Conservation (phyloP, 2,888 invertebrate genomes). For the Scaptomyza cyrtandrae region DNA sequence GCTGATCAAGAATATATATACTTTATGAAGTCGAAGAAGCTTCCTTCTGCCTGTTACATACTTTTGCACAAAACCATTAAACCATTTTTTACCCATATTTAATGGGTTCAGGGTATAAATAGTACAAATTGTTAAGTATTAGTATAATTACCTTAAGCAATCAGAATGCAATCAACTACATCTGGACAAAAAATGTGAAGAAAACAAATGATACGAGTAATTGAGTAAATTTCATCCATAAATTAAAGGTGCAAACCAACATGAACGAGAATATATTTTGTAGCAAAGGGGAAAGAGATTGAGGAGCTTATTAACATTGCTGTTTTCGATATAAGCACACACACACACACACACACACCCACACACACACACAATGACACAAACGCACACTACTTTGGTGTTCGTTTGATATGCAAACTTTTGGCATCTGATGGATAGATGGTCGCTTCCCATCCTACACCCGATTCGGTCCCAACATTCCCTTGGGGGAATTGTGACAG, state of each 20-base stretch:
- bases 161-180: background rate
- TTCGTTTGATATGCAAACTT: slow-evolving; percentile 72
- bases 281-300: background rate
- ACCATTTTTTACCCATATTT: no score
- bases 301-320: slow-evolving; percentile 23
- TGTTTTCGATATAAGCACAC: slow-evolving; percentile 25
- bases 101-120: no score
- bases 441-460: background rate
- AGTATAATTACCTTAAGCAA: background rate
- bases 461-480: no score
- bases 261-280: slow-evolving; percentile 14
- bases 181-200: background rate
- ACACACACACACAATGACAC: background rate
- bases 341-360: background rate
- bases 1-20: no score
- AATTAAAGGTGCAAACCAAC: slow-evolving; percentile 48
- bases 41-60: no score
- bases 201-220: slow-evolving; percentile 18
- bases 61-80: no score
- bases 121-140: background rate
- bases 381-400: slow-evolving; percentile 9
- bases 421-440: slow-evolving; percentile 45
- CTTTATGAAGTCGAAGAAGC: no score
- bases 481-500: slow-evolving; percentile 37
- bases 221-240: slow-evolving; percentile 54